Conservation (phyloP, 2,888 invertebrate genomes). For the Arge pagana region DNA sequence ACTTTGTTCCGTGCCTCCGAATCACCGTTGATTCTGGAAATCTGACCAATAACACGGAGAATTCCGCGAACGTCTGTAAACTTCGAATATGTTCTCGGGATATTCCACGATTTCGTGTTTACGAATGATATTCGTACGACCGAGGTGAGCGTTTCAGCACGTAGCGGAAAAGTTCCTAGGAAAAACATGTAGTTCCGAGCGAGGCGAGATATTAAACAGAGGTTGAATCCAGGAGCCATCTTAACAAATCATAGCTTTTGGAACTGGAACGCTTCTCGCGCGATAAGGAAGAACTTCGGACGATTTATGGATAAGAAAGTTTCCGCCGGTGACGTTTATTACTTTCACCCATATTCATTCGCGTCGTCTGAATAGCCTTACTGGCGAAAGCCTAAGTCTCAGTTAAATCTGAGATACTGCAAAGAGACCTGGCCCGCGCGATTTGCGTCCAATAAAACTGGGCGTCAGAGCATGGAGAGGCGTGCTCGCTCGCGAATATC, state of each 20-base stretch:
- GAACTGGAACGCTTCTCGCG: conserved; percentile 37
- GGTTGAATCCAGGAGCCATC: too few species aligned
- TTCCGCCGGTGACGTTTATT: conserved; percentile 42
- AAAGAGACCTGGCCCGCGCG: conserved; percentile 20
- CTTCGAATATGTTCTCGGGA: too few species aligned
- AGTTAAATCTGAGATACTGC: conserved; percentile 24
- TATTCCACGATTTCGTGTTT: too few species aligned
- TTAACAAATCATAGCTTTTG: conserved; percentile 39
- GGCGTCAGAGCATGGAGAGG: too few species aligned
- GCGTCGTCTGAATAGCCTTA: conserved; percentile 27
- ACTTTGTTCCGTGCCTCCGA: too few species aligned
- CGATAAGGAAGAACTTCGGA: conserved; percentile 42
- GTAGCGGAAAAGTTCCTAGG: background rate
- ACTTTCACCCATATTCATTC: conserved; percentile 42
- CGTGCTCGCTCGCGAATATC: too few species aligned
- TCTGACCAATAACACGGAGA: too few species aligned
- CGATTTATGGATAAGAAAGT: conserved; percentile 42
- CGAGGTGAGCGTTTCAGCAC: too few species aligned
- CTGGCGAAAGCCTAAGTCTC: conserved; percentile 24
- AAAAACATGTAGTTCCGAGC: conserved; percentile 5
- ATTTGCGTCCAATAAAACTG: conserved; percentile 18
- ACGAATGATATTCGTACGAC: too few species aligned
- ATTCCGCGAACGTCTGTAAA: too few species aligned
- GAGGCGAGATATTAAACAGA: conserved; percentile 3
- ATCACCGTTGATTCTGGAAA: too few species aligned